Base-by-base conservation (phyloP, 2,797 vertebrate genomes). In the Synanceia verrucosa region DNA sequence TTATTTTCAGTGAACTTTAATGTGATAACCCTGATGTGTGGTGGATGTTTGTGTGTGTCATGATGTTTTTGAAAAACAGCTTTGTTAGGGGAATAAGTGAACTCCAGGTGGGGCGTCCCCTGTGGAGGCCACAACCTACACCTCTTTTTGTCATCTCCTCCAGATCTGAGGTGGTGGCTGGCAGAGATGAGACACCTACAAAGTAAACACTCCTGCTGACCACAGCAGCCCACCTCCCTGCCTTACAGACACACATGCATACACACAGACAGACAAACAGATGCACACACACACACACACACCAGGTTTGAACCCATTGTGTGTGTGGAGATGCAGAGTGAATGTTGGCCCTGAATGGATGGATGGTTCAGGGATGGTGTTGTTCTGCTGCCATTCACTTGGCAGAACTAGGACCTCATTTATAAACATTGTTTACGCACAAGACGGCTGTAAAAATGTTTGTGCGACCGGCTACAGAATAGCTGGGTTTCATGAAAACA, bases 151-250 rank as follows among this genome's bases (percentile, higher is more conserved):
- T 62, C 64, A 4, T 33, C 73, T 59, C 29, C 43, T 55, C 59
- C 37, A 1, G 11, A 61, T 81, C 72, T 56, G 44, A 26, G 48
- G 10, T 65, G 73, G 69, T 78, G 76, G 77, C 75, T 46, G 67
- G 41, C 55, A 33, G 73, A 81, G 81, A 89, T 83, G 82, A 85
- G 81, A 79, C 61, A 53, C 68, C 63, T 53, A 65, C 65, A 70
- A 70, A 76, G 56, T 39, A 70, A 89, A 83, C 50, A 72, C 47
- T 8, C 52, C 55, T 46, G 51, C 53, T 52, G 33, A 70, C 65
- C 56, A 19, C 51, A 56, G 59, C 46, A 68, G 47, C 65, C 44
- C 36, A 23, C 69, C 64, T 60, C 11, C 41, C 34, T 29, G 19
- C 33, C n/a, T n/a, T 29, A 36, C 29, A 47, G 48, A 57, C 13